A percentile compares a stretch with the other conserved stretches of the same genome.
phyloP scores from a whole-genome alignment of 2,888 invertebrate species.

The Ochropleura plecta region DNA sequence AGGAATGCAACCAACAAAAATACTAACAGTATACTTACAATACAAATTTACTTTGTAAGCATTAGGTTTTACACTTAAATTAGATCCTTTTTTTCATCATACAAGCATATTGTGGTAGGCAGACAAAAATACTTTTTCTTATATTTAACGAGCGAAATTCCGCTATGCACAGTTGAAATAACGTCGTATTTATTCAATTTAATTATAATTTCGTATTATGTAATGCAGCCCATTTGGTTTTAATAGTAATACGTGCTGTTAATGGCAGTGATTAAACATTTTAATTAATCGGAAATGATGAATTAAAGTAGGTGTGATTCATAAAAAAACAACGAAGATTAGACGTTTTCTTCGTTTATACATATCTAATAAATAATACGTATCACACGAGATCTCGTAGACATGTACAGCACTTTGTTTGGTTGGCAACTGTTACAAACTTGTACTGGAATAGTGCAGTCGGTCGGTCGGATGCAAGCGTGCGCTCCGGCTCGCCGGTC shows the following conservation, averaged over 20 bases:
- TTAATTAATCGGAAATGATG: constrained; percentile 14
- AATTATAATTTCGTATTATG: constrained; percentile 6
- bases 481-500: constrained; percentile 74
- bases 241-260: constrained; percentile 8
- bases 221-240: constrained; percentile 20
- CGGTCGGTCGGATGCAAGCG: constrained; percentile 76
- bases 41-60: constrained; percentile 20
- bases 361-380: constrained; percentile 23
- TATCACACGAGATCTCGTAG: constrained; percentile 22
- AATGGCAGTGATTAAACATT: constrained; percentile 16
- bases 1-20: constrained; percentile 39
- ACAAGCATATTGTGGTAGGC: constrained; percentile 25
- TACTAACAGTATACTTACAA: constrained; percentile 11
- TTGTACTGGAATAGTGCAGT: constrained; percentile 76
- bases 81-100: constrained; percentile 21
- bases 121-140: constrained; percentile 18
- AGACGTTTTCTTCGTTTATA: background rate
- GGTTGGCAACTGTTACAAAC: constrained; percentile 64
- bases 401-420: constrained; percentile 49
- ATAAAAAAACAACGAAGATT: constrained; percentile 6
- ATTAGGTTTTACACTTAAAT: constrained; percentile 30
- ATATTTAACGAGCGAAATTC: constrained; percentile 39
- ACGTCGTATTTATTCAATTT: constrained; percentile 12
- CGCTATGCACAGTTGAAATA: constrained; percentile 34
- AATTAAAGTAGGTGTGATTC: background rate